Evolutionary conservation across 2,113 vertebrate species (phyloP).

Genomic region (Mixornis gularis): DNA sequence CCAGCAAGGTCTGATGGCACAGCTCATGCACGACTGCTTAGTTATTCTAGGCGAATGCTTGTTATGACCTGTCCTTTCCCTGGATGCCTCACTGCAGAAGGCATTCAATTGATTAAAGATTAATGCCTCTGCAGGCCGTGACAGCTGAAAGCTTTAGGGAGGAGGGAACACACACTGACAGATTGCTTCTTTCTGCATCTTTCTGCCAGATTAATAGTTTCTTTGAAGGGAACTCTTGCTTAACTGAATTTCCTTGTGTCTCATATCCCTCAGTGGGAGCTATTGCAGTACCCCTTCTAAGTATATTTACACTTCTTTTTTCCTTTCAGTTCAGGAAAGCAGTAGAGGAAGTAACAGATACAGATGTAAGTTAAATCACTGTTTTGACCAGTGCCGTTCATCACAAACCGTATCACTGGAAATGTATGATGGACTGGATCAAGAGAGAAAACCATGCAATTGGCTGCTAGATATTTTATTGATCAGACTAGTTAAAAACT

Average conservation of each 20-base stretch:
- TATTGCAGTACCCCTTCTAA: background rate
- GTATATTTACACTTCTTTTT: background rate
- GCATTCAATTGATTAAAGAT: constrained; percentile 73
- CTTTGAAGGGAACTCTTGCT: background rate
- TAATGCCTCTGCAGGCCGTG: constrained; percentile 71
- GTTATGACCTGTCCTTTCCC: constrained; percentile 38
- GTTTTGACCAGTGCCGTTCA: too few species aligned
- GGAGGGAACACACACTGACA: constrained; percentile 33
- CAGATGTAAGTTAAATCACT: background rate
- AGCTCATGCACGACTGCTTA: constrained; percentile 37
- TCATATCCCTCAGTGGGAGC: background rate
- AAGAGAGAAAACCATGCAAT: background rate
- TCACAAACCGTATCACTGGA: background rate
- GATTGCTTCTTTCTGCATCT: constrained; percentile 51
- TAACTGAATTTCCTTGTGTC: background rate
- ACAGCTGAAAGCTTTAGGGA: constrained; percentile 45
- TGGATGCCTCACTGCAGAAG: constrained; percentile 66
- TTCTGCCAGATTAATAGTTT: constrained; percentile 35
- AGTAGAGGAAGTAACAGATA: background rate
- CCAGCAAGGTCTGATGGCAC: constrained; percentile 63
- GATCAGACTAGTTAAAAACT: background rate
- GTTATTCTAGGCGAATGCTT: constrained; percentile 63
- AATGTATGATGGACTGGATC: background rate
- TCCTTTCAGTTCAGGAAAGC: background rate
- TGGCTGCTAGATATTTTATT: background rate